phyloP scores from a whole-genome alignment of 2,113 vertebrate genomes.

The Protobothrops mucrosquamatus region DNA sequence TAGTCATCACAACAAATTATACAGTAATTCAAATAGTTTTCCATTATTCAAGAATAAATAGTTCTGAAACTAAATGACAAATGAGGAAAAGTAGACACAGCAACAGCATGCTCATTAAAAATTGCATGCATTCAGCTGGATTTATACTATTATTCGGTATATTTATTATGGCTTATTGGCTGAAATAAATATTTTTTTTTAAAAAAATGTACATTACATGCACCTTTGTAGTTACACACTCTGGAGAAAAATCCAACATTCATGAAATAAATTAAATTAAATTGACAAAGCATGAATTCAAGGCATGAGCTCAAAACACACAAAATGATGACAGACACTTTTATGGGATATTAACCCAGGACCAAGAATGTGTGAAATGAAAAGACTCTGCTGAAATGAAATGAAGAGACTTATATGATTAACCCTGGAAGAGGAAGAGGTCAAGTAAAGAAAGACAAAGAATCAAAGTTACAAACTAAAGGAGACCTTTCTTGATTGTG shows the following conservation, averaged over 20 bases:
- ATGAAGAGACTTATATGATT: slow-evolving; percentile 32
- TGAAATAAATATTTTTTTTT: background rate
- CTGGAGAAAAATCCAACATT: background rate
- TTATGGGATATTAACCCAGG: slow-evolving; percentile 30
- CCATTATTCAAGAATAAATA: background rate
- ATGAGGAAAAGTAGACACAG: background rate
- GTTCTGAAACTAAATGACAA: background rate
- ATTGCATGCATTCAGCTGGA: background rate
- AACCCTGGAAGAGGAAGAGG: slow-evolving; percentile 17
- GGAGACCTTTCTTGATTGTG: background rate
- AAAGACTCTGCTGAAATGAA: slow-evolving; percentile 21
- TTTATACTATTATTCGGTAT: slow-evolving; percentile 16
- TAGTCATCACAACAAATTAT: background rate
- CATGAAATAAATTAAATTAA: slow-evolving; percentile 27
- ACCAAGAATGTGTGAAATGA: slow-evolving; percentile 33
- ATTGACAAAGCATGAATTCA: slow-evolving; percentile 18
- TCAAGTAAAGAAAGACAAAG: slow-evolving; percentile 23
- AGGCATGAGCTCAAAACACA: slow-evolving; percentile 22
- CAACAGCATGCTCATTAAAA: background rate
- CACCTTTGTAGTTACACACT: background rate
- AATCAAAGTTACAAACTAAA: slow-evolving; percentile 17
- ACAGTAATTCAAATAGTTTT: background rate
- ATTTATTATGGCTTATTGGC: background rate
- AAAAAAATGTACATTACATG: background rate
- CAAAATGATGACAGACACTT: slow-evolving; percentile 22